Conservation (phyloP, 2,888 invertebrate genomes). For the Flexamia atlantica region DNA sequence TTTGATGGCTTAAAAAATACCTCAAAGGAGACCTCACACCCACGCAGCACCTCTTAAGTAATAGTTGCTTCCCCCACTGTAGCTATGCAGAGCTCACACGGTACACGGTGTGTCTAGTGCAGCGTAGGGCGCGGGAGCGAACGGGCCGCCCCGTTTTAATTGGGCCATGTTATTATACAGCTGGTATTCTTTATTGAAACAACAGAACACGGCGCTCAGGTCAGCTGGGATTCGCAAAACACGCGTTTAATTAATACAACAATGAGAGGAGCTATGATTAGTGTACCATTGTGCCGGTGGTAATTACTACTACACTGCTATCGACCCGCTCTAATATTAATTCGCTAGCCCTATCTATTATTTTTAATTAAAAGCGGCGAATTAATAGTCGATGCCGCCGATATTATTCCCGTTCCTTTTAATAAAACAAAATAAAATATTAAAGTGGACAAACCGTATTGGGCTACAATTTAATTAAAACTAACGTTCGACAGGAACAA, state of each 20-base stretch:
- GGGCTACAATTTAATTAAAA: conserved; percentile 59
- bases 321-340: conserved; percentile 39
- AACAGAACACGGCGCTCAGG: conserved; percentile 55
- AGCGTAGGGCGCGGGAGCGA: neutral
- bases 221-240: conserved; percentile 66
- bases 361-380: conserved; percentile 51
- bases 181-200: conserved; percentile 62
- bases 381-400: neutral
- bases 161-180: conserved; percentile 61
- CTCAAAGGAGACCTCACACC: no score
- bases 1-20: no score
- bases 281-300: conserved; percentile 56
- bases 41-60: no score
- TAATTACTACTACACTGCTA: conserved; percentile 25
- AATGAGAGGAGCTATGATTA: conserved; percentile 65
- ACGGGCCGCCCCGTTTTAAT: conserved; percentile 56
- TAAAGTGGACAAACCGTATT: conserved; percentile 31
- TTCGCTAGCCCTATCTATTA: conserved; percentile 47
- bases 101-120: neutral
- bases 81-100: no score
- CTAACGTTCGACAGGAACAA: conserved; percentile 40
- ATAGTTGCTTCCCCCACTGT: no score
- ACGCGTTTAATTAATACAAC: conserved; percentile 65
- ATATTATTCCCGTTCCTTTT: conserved; percentile 50
- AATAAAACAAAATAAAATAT: conserved; percentile 59